Conservation (phyloP, 2,797 vertebrate genomes). For the Echiichthys vipera region DNA sequence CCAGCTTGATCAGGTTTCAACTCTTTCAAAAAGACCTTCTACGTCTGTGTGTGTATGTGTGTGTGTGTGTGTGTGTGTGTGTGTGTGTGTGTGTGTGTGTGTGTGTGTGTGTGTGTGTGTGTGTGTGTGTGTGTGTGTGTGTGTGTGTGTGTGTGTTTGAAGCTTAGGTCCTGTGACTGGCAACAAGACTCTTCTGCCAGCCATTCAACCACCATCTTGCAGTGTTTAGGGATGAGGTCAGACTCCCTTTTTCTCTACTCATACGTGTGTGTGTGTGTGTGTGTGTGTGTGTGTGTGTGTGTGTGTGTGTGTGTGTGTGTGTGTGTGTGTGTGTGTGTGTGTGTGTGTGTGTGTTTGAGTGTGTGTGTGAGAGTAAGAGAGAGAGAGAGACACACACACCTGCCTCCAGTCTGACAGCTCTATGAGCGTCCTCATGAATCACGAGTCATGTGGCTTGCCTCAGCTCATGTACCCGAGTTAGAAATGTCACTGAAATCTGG, state of each 20-base stretch:
- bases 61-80: too few species aligned
- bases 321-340: conserved; percentile 14
- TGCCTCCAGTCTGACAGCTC: conserved; percentile 98
- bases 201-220: conserved; percentile 84
- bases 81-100: too few species aligned
- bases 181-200: conserved; percentile 63
- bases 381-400: conserved; percentile 81
- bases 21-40: conserved; percentile 84
- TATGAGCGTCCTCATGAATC: conserved; percentile 97
- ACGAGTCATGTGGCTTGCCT: conserved; percentile 91
- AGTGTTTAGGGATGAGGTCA: conserved; percentile 94
- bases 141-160: conserved; percentile 9
- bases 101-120: conserved; percentile 12
- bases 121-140: conserved; percentile 10
- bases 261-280: conserved; percentile 27
- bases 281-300: conserved; percentile 22
- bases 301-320: conserved; percentile 15
- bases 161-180: conserved; percentile 87
- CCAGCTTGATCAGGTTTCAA: conserved; percentile 57
- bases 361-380: conserved; percentile 9
- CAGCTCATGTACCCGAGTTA: conserved; percentile 82
- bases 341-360: too few species aligned
- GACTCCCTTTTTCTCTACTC: conserved; percentile 85
- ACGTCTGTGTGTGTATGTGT: conserved; percentile 9
- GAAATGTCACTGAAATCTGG: conserved; percentile 66